A percentile compares a stretch with the other conserved stretches of the same genome.
Evolutionary conservation across 2,888 invertebrate genomes (phyloP).

Genomic region (Odiellus spinosus): DNA sequence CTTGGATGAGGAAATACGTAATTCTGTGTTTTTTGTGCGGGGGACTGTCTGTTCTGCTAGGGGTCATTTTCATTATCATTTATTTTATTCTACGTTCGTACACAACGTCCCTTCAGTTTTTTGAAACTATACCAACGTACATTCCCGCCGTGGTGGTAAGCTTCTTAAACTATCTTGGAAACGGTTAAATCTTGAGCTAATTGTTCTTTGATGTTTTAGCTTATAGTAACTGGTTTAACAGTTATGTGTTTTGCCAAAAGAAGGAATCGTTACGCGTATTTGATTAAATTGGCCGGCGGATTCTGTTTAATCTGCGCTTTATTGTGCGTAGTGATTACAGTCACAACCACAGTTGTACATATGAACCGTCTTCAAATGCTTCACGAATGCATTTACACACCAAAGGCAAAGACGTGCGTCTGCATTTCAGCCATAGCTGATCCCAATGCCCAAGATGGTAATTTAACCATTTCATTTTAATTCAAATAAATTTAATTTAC

Average conservation of each 20-base stretch:
- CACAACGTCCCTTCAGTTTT: conserved; percentile 53
- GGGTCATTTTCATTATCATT: conserved; percentile 58
- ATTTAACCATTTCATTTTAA: not conserved
- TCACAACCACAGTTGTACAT: conserved; percentile 78
- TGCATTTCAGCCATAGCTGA: conserved; percentile 49
- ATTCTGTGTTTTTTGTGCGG: conserved; percentile 70
- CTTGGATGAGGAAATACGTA: conserved; percentile 45
- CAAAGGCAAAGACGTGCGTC: conserved; percentile 51
- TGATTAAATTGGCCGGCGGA: conserved; percentile 76
- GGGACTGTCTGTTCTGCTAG: conserved; percentile 55
- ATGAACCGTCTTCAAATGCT: conserved; percentile 71
- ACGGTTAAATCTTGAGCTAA: not conserved
- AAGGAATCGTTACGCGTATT: conserved; percentile 67
- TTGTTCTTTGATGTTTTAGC: conserved; percentile 38
- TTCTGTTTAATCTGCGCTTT: conserved; percentile 72
- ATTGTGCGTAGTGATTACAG: conserved; percentile 70
- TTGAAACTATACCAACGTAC: conserved; percentile 88
- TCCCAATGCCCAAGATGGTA: conserved; percentile 19
- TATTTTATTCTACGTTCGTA: conserved; percentile 61
- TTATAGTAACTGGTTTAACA: conserved; percentile 68
- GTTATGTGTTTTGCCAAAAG: conserved; percentile 69
- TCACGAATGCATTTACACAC: conserved; percentile 68
- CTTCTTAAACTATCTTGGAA: conserved; percentile 12
- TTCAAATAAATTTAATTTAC: no score
- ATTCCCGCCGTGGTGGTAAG: conserved; percentile 79